Evolutionary conservation across 2,113 vertebrate genomes (phyloP).

Genomic region (Ammospiza caudacuta): DNA sequence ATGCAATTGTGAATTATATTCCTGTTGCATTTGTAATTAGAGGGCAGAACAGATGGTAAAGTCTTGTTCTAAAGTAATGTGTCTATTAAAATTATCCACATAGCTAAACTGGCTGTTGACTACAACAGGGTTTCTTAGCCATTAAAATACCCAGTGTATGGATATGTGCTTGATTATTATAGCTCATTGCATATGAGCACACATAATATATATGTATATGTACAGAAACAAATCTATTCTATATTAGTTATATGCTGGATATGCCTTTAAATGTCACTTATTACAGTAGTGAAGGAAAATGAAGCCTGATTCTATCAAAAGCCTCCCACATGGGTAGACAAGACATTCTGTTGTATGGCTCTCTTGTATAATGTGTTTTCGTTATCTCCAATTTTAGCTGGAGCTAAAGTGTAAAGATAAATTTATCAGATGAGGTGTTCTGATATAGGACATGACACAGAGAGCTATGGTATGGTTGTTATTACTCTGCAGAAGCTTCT

Average conservation of each 20-base stretch:
- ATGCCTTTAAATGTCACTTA: slow-evolving; percentile 62
- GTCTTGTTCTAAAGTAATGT: slow-evolving; percentile 72
- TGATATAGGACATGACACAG: background rate
- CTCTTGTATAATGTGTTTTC: background rate
- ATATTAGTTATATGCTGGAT: slow-evolving; percentile 44
- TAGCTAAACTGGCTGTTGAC: slow-evolving; percentile 68
- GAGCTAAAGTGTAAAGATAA: background rate
- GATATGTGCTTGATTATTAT: slow-evolving; percentile 67
- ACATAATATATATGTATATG: background rate
- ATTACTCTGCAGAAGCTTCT: background rate
- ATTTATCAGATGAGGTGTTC: background rate
- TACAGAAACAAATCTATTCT: background rate
- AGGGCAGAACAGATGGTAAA: slow-evolving; percentile 76
- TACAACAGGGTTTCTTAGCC: slow-evolving; percentile 58
- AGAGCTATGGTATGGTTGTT: background rate
- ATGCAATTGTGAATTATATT: slow-evolving; percentile 79
- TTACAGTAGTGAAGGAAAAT: slow-evolving; percentile 64
- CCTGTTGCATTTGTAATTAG: slow-evolving; percentile 79
- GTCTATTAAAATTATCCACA: slow-evolving; percentile 75
- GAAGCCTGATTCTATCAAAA: slow-evolving; percentile 30
- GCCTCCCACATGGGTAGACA: background rate
- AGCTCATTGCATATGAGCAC: slow-evolving; percentile 62
- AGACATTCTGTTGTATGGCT: background rate
- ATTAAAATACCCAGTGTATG: slow-evolving; percentile 54
- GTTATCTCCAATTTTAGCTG: background rate